Percentiles rank a stretch among this genome's conserved stretches.
Evolutionary conservation across 1,140 invertebrate genomes (phyloP).

Genomic region (Sycobia sp.): DNA sequence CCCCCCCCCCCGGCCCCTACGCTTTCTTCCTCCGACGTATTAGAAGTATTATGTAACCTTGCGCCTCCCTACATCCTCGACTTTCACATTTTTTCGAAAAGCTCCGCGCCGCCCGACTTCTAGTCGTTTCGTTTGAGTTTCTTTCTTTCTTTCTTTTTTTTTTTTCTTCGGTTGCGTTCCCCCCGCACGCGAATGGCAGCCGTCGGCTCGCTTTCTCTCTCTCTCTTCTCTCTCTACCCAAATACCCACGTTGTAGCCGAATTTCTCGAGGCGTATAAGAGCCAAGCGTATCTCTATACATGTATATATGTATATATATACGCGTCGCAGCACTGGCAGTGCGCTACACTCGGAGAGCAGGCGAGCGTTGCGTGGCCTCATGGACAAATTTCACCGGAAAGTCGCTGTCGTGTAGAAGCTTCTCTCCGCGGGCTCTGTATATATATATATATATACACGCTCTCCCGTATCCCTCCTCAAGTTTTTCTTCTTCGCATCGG

Average conservation of each 20-base stretch:
- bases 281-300: constrained; percentile 10
- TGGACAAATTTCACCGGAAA: constrained; percentile 37
- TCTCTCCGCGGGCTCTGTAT: constrained; percentile 9
- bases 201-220: constrained; percentile 39
- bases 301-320: too few relatives aligned
- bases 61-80: constrained; percentile 34
- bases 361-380: too few relatives aligned
- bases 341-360: too few relatives aligned
- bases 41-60: too few relatives aligned
- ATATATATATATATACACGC: too few relatives aligned
- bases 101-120: too few relatives aligned
- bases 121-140: too few relatives aligned
- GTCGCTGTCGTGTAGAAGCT: constrained; percentile 41
- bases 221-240: too few relatives aligned
- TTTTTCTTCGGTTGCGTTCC: constrained; percentile 18
- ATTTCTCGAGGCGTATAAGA: constrained; percentile 26
- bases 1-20: background rate
- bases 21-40: too few relatives aligned
- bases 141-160: too few relatives aligned
- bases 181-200: background rate
- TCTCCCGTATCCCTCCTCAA: too few relatives aligned
- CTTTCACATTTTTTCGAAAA: constrained; percentile 58
- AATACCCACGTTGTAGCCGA: background rate
- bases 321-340: too few relatives aligned
- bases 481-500: background rate